These are phyloP conservation scores for Falco punctatus DNA, from an alignment of 2,113 vertebrate species.

Conservation along the genomic window DNA sequence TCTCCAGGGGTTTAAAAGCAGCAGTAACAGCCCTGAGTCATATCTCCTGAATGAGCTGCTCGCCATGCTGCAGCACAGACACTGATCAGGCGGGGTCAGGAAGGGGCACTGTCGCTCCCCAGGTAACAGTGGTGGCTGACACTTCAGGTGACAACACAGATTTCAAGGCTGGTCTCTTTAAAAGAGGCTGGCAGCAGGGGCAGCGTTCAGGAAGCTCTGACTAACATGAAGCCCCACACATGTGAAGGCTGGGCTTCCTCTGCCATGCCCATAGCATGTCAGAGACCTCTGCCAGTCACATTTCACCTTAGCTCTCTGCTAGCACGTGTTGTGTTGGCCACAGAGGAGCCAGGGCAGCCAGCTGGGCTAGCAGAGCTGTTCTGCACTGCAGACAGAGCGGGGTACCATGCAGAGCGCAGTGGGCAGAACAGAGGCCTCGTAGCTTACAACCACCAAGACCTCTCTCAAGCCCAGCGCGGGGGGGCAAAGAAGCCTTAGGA, in stretches of 20 bases:
- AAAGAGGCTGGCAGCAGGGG: not conserved
- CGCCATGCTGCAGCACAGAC: not conserved
- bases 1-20: not conserved
- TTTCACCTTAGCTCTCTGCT: not conserved
- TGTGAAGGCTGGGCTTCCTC: not conserved
- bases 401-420: not conserved
- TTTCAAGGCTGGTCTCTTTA: not conserved
- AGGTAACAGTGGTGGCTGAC: not conserved
- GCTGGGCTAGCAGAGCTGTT: not conserved
- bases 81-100: not conserved
- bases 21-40: not conserved
- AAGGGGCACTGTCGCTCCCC: not conserved
- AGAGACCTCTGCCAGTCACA: not conserved
- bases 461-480: not conserved
- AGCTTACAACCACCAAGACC: not conserved
- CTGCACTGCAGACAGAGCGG: not conserved
- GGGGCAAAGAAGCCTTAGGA: not conserved
- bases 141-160: not conserved
- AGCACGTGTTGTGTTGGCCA: rapidly evolving
- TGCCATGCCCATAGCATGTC: not conserved
- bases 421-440: not conserved
- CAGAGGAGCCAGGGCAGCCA: not conserved
- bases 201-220: not conserved
- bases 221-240: not conserved
- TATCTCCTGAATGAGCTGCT: not conserved